Evolutionary conservation across 2,113 vertebrate genomes (phyloP), one percentile per base, ranked within the genome.

Genomic region (Notiomystis cincta): DNA sequence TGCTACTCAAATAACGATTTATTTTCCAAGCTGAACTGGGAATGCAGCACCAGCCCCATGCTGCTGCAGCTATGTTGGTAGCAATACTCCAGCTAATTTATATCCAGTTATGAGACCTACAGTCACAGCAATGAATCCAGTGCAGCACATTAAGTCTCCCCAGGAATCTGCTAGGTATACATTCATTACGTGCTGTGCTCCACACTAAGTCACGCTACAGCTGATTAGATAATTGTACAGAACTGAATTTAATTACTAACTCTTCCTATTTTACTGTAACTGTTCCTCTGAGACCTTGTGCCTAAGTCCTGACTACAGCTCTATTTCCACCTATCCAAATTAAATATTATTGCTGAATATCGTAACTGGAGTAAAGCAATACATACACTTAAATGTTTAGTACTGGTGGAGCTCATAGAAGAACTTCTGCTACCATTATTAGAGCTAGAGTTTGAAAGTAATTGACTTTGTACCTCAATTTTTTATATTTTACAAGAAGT

Each of bases 191-290:
- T 6, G 25, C n/a, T 37, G 57, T 27, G 69, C 27, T 90, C 61
- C 6, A 33, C 30, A 30, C 27, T 53, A 94, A 75, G 48, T 30
- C 67, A 71, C 2, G 2, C 31, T 50, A 77, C 17, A 33, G 56
- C 11, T 66, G 72, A 90, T 90, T 44, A 87, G 77, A 44, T 88
- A 90, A 81, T 64, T 62, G 27, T 37, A 31, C 17, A 66, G 66
- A 89, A 84, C 15, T 42, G 31, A 47, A 58, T 62, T 70, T 91
- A 85, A 93, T 88, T 79, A 72, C 28, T 45, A 8, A 50, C 83
- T 60, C 65, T 91, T 65, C 47, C 58, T 77, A 72, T 65, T 61
- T 67, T 33, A 61, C 57, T 76, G 4, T 40, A 94, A 94, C 60
- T 71, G 51, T n/a, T 91, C 69, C 85, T 78, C 56, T 21, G 30